These are phyloP conservation scores for Plestiodon gilberti DNA, from an alignment of 2,113 vertebrate genomes.

Conservation along the genomic window DNA sequence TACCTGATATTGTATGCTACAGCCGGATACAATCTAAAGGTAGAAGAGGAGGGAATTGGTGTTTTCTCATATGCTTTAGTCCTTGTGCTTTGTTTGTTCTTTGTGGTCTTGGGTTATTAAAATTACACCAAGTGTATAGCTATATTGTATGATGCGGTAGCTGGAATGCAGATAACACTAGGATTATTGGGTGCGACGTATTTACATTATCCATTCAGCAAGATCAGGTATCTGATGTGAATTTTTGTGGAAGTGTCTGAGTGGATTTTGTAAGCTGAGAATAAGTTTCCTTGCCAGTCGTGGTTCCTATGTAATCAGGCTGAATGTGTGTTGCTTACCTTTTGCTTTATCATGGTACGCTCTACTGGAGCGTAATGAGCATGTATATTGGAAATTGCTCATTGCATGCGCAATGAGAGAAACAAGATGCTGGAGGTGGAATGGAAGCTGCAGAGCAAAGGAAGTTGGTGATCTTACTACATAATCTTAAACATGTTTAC, in stretches of 20 bases:
- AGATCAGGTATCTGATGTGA: conserved; percentile 67
- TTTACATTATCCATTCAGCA: conserved; percentile 69
- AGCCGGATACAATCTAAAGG: conserved; percentile 54
- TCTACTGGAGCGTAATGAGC: conserved; percentile 61
- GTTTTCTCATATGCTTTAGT: conserved; percentile 54
- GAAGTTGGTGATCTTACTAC: conserved; percentile 16
- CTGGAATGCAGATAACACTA: conserved; percentile 65
- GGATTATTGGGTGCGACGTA: conserved; percentile 64
- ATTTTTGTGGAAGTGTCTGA: conserved; percentile 67
- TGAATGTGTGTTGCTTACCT: conserved; percentile 47
- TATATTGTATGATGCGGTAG: conserved; percentile 61
- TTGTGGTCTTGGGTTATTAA: conserved; percentile 71
- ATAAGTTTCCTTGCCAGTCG: conserved; percentile 39
- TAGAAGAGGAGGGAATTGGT: conserved; percentile 44
- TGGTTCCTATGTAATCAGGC: conserved; percentile 46
- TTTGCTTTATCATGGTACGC: conserved; percentile 36
- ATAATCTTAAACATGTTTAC: not conserved
- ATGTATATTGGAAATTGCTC: conserved; percentile 56
- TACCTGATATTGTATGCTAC: conserved; percentile 55
- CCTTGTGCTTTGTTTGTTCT: conserved; percentile 63
- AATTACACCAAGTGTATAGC: conserved; percentile 66
- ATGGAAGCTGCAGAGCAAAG: conserved; percentile 28
- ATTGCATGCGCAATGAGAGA: conserved; percentile 17
- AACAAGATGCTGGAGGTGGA: conserved; percentile 25
- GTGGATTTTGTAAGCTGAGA: conserved; percentile 61